Evolutionary conservation across 64 coral and sea anemone species (phyloP).

Genomic region (Pachyseris speciosa): DNA sequence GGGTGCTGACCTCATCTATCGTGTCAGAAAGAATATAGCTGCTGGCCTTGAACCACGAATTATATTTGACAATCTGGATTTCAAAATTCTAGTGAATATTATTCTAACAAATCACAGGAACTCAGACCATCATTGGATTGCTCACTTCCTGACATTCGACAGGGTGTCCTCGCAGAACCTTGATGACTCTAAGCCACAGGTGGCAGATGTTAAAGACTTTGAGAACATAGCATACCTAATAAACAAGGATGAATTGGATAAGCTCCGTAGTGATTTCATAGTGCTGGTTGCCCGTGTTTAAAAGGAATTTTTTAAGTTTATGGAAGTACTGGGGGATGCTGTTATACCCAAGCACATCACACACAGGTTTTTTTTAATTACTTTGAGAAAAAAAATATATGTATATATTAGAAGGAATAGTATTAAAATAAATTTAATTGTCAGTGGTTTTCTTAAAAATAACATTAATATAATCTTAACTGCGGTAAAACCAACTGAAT

Average conservation of each 20-base stretch:
- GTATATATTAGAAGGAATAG: background rate
- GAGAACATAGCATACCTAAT: conserved; percentile 57
- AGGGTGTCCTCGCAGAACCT: conserved; percentile 59
- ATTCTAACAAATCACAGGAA: conserved; percentile 63
- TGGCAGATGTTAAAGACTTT: conserved; percentile 34
- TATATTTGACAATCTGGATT: conserved; percentile 60
- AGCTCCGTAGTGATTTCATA: background rate
- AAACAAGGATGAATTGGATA: conserved; percentile 49
- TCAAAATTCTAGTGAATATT: conserved; percentile 66
- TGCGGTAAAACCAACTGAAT: too few species aligned
- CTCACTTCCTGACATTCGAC: conserved; percentile 54
- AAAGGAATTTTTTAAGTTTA: conserved; percentile 20
- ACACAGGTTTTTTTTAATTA: background rate
- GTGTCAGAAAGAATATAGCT: conserved; percentile 28
- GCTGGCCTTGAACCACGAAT: conserved; percentile 33
- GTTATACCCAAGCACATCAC: conserved; percentile 29
- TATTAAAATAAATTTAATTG: background rate
- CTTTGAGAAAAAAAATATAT: too few species aligned
- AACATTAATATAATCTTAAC: too few species aligned
- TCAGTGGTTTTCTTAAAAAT: too few species aligned
- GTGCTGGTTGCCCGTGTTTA: conserved; percentile 4
- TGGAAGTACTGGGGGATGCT: background rate
- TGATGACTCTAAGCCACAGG: conserved; percentile 54
- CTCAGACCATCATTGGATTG: conserved; percentile 73
- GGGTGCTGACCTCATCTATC: conserved; percentile 45